These are phyloP conservation scores for Kryptolebias ocellatus DNA, from an alignment of 2,797 vertebrate species.

Conservation along the genomic window DNA sequence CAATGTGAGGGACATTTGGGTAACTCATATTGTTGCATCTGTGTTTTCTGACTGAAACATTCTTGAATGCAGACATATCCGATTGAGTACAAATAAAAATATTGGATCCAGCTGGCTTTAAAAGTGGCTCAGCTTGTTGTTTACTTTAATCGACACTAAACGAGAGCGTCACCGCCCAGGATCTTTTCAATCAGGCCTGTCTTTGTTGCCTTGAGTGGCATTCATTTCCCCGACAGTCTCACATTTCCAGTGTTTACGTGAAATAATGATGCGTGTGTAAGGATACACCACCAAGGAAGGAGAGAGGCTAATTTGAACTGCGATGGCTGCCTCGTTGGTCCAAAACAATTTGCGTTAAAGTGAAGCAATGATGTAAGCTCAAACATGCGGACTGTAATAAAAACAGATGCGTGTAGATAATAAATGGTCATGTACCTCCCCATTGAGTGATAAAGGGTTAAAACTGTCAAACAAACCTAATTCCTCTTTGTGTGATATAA, in stretches of 20 bases:
- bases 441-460: slow-evolving; percentile 31
- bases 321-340: slow-evolving; percentile 52
- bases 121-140: slow-evolving; percentile 52
- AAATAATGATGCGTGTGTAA: slow-evolving; percentile 78
- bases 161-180: slow-evolving; percentile 61
- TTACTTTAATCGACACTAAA: slow-evolving; percentile 69
- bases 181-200: slow-evolving; percentile 65
- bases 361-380: slow-evolving; percentile 58
- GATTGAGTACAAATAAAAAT: slow-evolving; percentile 54
- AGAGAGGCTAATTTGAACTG: slow-evolving; percentile 54
- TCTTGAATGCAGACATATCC: slow-evolving; percentile 50
- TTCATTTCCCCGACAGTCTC: slow-evolving; percentile 48
- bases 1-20: slow-evolving; percentile 64
- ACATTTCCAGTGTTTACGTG: slow-evolving; percentile 74
- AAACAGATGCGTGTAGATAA: slow-evolving; percentile 29
- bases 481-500: slow-evolving; percentile 32
- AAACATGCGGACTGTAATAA: slow-evolving; percentile 35
- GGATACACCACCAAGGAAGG: slow-evolving; percentile 67
- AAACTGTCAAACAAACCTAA: slow-evolving; percentile 41
- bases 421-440: neutral
- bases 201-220: slow-evolving; percentile 60
- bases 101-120: slow-evolving; percentile 43
- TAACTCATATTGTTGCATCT: slow-evolving; percentile 30
- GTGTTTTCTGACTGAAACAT: slow-evolving; percentile 61
- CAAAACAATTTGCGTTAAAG: slow-evolving; percentile 67